A percentile compares a stretch with the other conserved stretches of the same genome.
phyloP scores from a whole-genome alignment of 1,140 invertebrate species.

The Akabosia matsudoensis region DNA sequence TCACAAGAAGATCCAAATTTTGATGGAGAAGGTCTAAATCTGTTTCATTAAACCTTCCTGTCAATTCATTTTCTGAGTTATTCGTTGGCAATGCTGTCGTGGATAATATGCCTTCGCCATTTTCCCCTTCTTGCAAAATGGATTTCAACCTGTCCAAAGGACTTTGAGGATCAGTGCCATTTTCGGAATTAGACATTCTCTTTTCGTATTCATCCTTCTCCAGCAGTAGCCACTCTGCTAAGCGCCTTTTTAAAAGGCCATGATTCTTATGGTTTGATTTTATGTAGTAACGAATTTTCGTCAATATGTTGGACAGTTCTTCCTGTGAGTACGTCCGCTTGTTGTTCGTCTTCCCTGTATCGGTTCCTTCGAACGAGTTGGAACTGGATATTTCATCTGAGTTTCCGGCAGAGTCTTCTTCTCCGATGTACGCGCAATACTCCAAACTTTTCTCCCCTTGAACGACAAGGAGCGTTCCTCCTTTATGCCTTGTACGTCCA shows the following conservation, averaged over 20 bases:
- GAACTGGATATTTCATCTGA: constrained; percentile 44
- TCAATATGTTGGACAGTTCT: constrained; percentile 24
- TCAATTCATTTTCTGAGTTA: background rate
- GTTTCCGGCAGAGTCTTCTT: constrained; percentile 49
- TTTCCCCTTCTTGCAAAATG: background rate
- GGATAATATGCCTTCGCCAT: background rate
- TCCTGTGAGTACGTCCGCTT: background rate
- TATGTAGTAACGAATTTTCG: constrained; percentile 41
- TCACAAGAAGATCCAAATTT: background rate
- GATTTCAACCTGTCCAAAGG: background rate
- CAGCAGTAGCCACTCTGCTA: constrained; percentile 15
- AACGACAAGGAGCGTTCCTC: constrained; percentile 63
- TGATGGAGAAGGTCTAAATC: no score
- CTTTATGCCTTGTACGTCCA: no score
- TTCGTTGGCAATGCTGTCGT: no score
- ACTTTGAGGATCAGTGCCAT: background rate
- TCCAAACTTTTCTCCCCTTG: constrained; percentile 70
- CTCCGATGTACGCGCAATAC: constrained; percentile 75
- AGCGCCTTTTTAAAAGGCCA: constrained; percentile 28
- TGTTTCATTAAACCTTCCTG: background rate
- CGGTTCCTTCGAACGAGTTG: constrained; percentile 19
- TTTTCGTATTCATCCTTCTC: background rate
- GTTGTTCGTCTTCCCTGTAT: background rate
- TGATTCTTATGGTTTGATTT: constrained; percentile 32
- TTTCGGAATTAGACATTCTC: background rate